Conservation (phyloP, 2,113 vertebrate genomes). For the Uropsilus gracilis region DNA sequence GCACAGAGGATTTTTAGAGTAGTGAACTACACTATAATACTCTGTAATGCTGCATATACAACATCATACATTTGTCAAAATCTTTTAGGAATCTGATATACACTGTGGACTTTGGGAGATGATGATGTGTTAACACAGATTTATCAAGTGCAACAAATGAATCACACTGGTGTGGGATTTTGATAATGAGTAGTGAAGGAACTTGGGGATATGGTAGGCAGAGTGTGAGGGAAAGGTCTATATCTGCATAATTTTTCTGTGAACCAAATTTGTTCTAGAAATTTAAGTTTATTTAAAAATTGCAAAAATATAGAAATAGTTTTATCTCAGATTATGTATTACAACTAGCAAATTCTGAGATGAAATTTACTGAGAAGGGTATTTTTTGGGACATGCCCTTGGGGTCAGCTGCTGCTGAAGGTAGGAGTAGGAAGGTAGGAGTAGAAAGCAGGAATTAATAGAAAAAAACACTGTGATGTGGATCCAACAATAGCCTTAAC, state of each 20-base stretch:
- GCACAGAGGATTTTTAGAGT: neutral
- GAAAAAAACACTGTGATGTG: neutral
- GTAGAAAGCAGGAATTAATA: conserved; percentile 9
- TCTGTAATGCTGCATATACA: neutral
- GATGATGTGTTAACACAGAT: neutral
- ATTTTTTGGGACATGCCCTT: neutral
- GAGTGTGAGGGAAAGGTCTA: neutral
- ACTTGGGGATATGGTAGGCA: neutral
- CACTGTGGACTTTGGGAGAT: neutral
- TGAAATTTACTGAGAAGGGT: neutral
- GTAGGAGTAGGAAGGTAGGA: neutral
- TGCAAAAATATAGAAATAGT: neutral
- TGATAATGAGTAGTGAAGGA: neutral
- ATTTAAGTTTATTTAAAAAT: neutral
- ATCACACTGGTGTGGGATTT: neutral
- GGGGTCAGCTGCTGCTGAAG: neutral
- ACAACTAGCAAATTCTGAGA: neutral
- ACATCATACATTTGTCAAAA: conserved; percentile 4
- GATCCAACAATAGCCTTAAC: neutral
- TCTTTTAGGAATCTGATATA: neutral
- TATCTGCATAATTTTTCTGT: neutral
- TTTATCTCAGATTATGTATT: neutral
- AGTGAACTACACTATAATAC: neutral
- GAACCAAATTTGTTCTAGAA: neutral
- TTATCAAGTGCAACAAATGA: neutral